Evolutionary conservation across 2,888 invertebrate genomes (phyloP).

Genomic region (Acheta domesticus): DNA sequence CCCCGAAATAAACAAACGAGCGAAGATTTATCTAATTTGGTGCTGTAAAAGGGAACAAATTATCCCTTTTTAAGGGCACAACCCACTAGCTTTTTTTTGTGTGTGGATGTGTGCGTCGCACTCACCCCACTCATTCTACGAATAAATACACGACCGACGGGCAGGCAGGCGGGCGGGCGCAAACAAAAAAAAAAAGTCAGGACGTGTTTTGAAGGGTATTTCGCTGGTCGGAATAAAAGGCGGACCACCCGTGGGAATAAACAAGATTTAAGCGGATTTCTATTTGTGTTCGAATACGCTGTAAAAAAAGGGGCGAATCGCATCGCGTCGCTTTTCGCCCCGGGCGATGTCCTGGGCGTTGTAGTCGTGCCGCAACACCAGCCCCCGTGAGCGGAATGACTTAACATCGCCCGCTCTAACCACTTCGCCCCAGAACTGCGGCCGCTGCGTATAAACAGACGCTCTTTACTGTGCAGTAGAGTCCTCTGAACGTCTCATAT

Average conservation of each 20-base stretch:
- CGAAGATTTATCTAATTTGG: conserved; percentile 7
- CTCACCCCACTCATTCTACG: not conserved
- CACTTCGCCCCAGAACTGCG: no score
- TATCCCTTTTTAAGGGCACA: not conserved
- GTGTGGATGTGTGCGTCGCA: not conserved
- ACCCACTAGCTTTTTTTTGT: not conserved
- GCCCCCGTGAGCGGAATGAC: no score
- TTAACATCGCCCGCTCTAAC: no score
- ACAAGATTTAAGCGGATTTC: not conserved
- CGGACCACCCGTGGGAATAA: not conserved
- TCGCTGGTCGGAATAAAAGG: not conserved
- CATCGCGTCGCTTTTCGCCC: not conserved
- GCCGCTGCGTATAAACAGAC: not conserved
- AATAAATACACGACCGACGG: not conserved
- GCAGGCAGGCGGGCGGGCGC: not conserved
- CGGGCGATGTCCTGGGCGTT: no score
- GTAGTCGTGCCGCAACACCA: no score
- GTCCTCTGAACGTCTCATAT: no score
- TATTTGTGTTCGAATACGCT: not conserved
- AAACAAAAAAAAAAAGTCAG: not conserved
- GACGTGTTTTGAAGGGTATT: not conserved
- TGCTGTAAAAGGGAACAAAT: not conserved
- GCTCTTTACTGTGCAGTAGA: not conserved
- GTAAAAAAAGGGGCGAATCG: not conserved
- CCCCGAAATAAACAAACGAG: not conserved